Evolutionary conservation across 2,113 vertebrate genomes (phyloP).

Genomic region (Hylia prasina): DNA sequence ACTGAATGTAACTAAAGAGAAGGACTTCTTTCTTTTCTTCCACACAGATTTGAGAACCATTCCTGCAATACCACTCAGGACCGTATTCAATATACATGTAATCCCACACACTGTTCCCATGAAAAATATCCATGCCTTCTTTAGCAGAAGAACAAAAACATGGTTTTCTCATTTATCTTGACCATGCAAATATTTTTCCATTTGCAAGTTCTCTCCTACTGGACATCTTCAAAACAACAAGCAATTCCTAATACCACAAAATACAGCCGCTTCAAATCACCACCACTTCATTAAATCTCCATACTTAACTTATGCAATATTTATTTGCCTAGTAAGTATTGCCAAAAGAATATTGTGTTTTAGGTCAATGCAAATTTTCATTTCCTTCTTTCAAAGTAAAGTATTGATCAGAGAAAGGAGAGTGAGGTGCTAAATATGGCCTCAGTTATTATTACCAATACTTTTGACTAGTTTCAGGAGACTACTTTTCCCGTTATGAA

Average conservation of each 20-base stretch:
- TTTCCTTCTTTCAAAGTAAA: neutral
- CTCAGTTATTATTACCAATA: neutral
- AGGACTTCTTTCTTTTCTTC: neutral
- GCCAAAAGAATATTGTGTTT: neutral
- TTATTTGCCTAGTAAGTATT: neutral
- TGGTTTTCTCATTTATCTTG: neutral
- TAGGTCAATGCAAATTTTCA: neutral
- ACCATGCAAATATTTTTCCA: neutral
- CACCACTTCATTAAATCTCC: neutral
- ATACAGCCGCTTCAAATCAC: neutral
- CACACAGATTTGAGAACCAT: neutral
- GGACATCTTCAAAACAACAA: neutral
- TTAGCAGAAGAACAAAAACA: neutral
- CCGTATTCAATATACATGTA: neutral
- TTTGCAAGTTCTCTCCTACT: neutral
- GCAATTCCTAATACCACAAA: neutral
- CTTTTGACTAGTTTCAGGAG: neutral
- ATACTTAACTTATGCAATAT: neutral
- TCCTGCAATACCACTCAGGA: neutral
- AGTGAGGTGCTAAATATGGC: neutral
- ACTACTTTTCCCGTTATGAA: neutral
- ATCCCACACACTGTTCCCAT: neutral
- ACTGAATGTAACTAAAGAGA: neutral
- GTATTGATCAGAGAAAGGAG: neutral
- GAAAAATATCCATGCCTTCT: neutral